A percentile compares a stretch with the other conserved stretches of the same genome.
Conservation (phyloP, 2,113 vertebrate genomes). For the Ictidomys tridecemlineatus region DNA sequence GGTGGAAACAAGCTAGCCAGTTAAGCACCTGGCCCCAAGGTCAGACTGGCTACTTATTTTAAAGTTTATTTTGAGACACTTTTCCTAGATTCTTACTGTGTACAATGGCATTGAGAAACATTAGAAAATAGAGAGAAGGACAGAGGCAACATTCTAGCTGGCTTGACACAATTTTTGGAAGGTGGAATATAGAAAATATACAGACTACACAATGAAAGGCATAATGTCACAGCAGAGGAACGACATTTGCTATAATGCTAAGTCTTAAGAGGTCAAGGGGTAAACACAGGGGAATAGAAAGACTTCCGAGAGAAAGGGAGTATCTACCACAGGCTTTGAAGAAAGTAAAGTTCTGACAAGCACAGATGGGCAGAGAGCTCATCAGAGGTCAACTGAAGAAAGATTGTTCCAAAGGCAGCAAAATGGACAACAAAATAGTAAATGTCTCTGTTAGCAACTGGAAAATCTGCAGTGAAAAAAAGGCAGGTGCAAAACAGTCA, state of each 20-base stretch:
- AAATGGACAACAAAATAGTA: conserved; percentile 5
- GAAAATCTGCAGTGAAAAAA: conserved; percentile 9
- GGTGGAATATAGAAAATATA: not conserved
- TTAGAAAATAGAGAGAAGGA: not conserved
- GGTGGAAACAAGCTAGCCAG: not conserved
- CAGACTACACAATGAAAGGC: not conserved
- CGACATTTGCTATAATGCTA: not conserved
- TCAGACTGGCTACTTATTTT: not conserved
- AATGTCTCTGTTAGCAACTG: conserved; percentile 5
- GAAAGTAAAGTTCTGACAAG: not conserved
- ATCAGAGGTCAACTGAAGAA: conserved; percentile 14
- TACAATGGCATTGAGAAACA: not conserved
- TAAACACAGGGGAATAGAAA: not conserved
- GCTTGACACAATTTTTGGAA: not conserved
- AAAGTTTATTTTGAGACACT: not conserved
- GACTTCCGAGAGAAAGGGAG: not conserved
- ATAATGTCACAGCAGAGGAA: not conserved
- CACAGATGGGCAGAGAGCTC: not conserved
- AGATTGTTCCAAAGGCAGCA: not conserved
- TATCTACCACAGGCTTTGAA: not conserved
- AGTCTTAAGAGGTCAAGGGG: not conserved
- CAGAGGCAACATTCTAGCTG: not conserved
- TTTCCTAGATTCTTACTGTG: not conserved
- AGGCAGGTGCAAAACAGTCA: conserved; percentile 27
- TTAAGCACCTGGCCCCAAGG: not conserved